Percentiles rank a stretch among this genome's conserved stretches.
Conservation (phyloP, 2,888 invertebrate species). For the Lycocerus yunnanus region DNA sequence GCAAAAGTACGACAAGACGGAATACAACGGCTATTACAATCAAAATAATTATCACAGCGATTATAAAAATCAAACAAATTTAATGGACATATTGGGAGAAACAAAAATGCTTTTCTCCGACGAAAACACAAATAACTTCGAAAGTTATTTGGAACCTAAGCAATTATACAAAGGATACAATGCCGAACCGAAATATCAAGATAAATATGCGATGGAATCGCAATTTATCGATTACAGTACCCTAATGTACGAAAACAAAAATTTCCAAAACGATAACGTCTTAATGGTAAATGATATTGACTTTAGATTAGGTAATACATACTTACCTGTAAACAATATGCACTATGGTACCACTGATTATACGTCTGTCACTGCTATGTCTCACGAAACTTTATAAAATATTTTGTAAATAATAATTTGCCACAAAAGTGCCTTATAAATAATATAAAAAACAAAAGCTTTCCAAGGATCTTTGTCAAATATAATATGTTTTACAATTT, state of each 20-base stretch:
- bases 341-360: conserved; percentile 32
- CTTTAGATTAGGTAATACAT: conserved; percentile 46
- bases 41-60: conserved; percentile 14
- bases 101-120: conserved; percentile 41
- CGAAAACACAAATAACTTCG: conserved; percentile 32
- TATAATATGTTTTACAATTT: conserved; percentile 4
- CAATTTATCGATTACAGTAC: conserved; percentile 51
- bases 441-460: conserved; percentile 19
- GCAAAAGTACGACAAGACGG: conserved; percentile 35
- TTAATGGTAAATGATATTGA: conserved; percentile 52
- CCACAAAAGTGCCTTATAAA: conserved; percentile 33
- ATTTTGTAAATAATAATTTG: conserved; percentile 7
- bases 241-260: conserved; percentile 48
- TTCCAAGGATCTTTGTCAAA: conserved; percentile 33
- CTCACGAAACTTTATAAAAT: conserved; percentile 11
- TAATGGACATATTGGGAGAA: conserved; percentile 34
- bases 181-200: conserved; percentile 30
- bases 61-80: conserved; percentile 33
- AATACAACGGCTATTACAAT: conserved; percentile 30
- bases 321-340: conserved; percentile 32
- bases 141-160: conserved; percentile 25
- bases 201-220: conserved; percentile 45
- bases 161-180: conserved; percentile 29
- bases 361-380: conserved; percentile 17
- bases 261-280: conserved; percentile 40